Percentiles rank a stretch among this genome's conserved stretches.
These are phyloP conservation scores for Nesidiocoris tenuis DNA, from an alignment of 2,888 invertebrate genomes.

Conservation along the genomic window DNA sequence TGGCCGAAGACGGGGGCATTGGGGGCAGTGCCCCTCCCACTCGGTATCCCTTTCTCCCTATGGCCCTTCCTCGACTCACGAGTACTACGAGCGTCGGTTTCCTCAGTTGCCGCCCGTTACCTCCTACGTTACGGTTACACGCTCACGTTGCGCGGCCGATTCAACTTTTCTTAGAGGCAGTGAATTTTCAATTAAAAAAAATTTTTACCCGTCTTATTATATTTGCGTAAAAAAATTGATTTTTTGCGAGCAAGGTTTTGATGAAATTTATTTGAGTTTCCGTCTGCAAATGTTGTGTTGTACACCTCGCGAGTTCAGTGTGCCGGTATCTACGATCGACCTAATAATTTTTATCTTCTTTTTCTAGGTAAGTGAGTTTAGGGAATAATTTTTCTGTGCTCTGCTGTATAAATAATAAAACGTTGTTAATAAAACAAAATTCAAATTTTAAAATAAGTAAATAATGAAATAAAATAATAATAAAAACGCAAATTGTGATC, in stretches of 20 bases:
- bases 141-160: conserved; percentile 16
- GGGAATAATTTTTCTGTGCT: background rate
- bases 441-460: too few relatives aligned
- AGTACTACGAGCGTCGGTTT: conserved; percentile 31
- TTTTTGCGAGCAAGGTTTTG: too few relatives aligned
- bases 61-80: background rate
- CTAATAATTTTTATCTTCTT: background rate
- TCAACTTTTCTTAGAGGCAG: background rate
- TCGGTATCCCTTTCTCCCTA: background rate
- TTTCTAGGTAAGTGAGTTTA: background rate
- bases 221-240: too few relatives aligned
- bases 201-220: too few relatives aligned
- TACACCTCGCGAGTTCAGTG: background rate
- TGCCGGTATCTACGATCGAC: background rate
- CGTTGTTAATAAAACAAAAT: background rate
- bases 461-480: background rate
- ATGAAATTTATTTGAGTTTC: background rate
- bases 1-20: background rate
- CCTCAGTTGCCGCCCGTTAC: conserved; percentile 35
- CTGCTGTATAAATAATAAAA: background rate
- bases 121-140: conserved; percentile 19
- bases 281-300: background rate
- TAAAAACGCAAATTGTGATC: background rate
- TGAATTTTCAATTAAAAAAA: background rate
- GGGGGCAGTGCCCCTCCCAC: background rate